Conservation (phyloP, 2,113 vertebrate genomes). For the Zosterops hypoxanthus region DNA sequence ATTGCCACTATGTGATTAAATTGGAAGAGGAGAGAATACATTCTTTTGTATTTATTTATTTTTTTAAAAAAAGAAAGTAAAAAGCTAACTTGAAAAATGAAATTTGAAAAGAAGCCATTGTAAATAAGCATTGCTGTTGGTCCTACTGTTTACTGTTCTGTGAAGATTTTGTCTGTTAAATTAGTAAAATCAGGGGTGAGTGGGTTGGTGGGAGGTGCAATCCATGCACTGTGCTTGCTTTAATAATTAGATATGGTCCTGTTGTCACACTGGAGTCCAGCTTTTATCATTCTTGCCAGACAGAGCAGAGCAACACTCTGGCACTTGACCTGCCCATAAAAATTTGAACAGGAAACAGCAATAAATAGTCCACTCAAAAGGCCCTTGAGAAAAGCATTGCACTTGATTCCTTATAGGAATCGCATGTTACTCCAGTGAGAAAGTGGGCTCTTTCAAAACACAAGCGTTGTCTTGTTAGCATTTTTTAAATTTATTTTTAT, state of each 20-base stretch:
- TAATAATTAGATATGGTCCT: conserved; percentile 45
- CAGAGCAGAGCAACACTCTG: conserved; percentile 39
- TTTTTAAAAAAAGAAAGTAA: neutral
- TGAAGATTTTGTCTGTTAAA: neutral
- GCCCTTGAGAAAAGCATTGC: conserved; percentile 42
- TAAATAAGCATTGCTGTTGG: neutral
- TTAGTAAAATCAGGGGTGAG: neutral
- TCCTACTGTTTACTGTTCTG: neutral
- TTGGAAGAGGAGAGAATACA: neutral
- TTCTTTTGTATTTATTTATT: neutral
- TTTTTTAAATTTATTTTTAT: neutral
- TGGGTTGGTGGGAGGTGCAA: neutral
- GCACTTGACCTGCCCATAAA: conserved; percentile 64
- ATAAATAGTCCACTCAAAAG: conserved; percentile 65
- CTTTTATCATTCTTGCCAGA: conserved; percentile 61
- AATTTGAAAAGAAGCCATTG: neutral
- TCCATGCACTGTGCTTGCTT: conserved; percentile 8
- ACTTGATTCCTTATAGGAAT: conserved; percentile 39
- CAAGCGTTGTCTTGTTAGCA: neutral
- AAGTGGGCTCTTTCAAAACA: neutral
- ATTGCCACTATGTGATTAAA: neutral
- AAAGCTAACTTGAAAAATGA: neutral
- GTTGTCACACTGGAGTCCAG: conserved; percentile 30
- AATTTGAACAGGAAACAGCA: conserved; percentile 62
- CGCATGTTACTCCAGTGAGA: neutral